Percentiles rank a stretch among this genome's conserved stretches.
Conservation (phyloP, 2,888 invertebrate species). For the Oscheius sp. region DNA sequence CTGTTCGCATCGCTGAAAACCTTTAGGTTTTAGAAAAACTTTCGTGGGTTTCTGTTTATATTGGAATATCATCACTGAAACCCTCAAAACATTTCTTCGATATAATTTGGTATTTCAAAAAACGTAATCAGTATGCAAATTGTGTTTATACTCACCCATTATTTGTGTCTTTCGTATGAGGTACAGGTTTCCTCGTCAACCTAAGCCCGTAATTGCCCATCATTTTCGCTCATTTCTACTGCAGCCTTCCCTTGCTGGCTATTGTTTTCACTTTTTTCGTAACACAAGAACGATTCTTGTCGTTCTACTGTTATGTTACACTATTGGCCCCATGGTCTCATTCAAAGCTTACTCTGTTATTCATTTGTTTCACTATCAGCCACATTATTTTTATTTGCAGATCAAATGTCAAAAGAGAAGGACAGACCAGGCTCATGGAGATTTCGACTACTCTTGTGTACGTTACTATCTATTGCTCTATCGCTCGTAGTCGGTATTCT, state of each 20-base stretch:
- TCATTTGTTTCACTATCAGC: no score
- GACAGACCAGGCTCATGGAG: constrained; percentile 7
- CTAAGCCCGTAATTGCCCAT: constrained; percentile 16
- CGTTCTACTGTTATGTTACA: background rate
- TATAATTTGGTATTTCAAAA: no score
- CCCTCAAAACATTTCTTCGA: no score
- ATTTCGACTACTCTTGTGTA: constrained; percentile 1
- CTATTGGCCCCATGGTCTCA: constrained; percentile 5
- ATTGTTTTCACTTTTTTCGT: background rate
- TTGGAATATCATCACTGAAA: no score
- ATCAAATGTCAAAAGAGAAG: constrained; percentile 30
- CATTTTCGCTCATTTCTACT: background rate
- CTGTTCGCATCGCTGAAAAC: no score
- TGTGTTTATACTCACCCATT: background rate
- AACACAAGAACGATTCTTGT: no score
- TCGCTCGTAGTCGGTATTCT: constrained; percentile 44
- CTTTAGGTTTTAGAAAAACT: no score
- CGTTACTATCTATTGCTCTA: constrained; percentile 23
- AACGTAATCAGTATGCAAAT: background rate
- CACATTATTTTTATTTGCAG: background rate
- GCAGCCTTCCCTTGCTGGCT: background rate
- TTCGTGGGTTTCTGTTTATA: no score
- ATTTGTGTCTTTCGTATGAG: background rate
- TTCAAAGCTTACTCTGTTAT: background rate
- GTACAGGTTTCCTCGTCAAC: constrained; percentile 4